phyloP scores from a whole-genome alignment of 2,888 invertebrate genomes.

The Hermaeophaga mercurialis region DNA sequence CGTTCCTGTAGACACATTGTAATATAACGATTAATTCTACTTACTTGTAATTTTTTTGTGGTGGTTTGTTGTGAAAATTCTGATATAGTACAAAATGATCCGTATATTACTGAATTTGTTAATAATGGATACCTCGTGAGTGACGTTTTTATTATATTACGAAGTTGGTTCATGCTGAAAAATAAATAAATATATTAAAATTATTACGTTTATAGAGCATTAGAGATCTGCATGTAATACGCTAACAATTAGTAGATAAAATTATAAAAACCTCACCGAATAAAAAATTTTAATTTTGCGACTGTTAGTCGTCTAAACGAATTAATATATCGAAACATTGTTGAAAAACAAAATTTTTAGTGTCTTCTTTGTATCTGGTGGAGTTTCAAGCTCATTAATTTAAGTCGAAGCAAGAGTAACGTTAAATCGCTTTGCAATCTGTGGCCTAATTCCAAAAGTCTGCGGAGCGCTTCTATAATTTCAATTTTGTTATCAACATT shows the following conservation, averaged over 20 bases:
- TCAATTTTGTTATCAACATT: conserved; percentile 10
- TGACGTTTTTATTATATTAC: conserved; percentile 47
- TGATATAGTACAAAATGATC: conserved; percentile 77
- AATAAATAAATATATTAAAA: background rate
- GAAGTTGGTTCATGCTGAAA: conserved; percentile 45
- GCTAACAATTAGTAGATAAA: no score
- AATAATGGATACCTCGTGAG: conserved; percentile 59
- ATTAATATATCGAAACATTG: background rate
- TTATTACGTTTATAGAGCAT: no score
- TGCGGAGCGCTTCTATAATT: conserved; percentile 16
- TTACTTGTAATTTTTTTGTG: conserved; percentile 71
- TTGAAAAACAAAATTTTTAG: background rate
- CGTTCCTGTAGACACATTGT: no score
- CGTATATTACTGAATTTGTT: conserved; percentile 69
- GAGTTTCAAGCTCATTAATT: conserved; percentile 17
- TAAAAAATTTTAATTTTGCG: background rate
- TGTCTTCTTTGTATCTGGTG: conserved; percentile 8
- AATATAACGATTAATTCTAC: no score
- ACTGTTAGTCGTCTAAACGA: background rate
- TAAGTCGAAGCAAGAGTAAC: conserved; percentile 2
- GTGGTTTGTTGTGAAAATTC: conserved; percentile 80
- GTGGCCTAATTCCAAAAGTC: conserved; percentile 16
- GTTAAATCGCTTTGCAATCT: conserved; percentile 12
- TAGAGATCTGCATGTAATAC: no score
- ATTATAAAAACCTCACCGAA: conserved; percentile 10